These are phyloP conservation scores for Oryzias dopingdopingensis DNA, from an alignment of 2,797 vertebrate genomes.

Conservation along the genomic window DNA sequence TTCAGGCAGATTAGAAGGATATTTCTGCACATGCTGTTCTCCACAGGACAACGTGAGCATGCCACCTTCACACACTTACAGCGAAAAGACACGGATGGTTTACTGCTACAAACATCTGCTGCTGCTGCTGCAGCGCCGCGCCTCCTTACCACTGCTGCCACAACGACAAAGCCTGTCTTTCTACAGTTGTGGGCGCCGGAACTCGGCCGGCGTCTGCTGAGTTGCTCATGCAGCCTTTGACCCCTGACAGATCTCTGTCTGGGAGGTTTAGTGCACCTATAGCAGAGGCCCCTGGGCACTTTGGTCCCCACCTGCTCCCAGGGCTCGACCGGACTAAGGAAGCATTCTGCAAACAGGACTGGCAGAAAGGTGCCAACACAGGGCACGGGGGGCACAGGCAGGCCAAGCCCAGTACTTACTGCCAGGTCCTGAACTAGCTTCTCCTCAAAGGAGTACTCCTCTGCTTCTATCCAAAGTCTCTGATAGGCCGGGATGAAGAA, in stretches of 20 bases:
- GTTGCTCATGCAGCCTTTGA: constrained; percentile 81
- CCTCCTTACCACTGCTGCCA: constrained; percentile 77
- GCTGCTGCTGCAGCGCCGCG: constrained; percentile 41
- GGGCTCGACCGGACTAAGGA: constrained; percentile 76
- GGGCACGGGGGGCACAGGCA: constrained; percentile 67
- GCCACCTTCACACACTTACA: constrained; percentile 78
- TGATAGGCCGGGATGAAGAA: constrained; percentile 99
- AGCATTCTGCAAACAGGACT: constrained; percentile 74
- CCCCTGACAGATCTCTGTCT: constrained; percentile 73
- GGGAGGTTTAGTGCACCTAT: constrained; percentile 69
- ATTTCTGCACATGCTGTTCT: constrained; percentile 32
- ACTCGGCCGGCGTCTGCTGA: constrained; percentile 75
- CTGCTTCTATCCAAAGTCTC: constrained; percentile 99
- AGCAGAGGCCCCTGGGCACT: constrained; percentile 61
- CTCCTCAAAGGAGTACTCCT: constrained; percentile 99
- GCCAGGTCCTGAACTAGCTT: constrained; percentile 99
- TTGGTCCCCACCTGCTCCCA: constrained; percentile 68
- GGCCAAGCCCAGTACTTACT: constrained; percentile 91
- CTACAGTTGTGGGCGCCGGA: constrained; percentile 66
- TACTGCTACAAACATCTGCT: constrained; percentile 63
- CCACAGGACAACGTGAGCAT: constrained; percentile 73
- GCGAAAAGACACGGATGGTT: constrained; percentile 73
- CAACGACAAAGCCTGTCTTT: constrained; percentile 75
- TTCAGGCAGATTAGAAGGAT: constrained; percentile 5
- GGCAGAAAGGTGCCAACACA: constrained; percentile 71